phyloP scores from a whole-genome alignment of 2,888 invertebrate genomes.

The Phengaris alcon region DNA sequence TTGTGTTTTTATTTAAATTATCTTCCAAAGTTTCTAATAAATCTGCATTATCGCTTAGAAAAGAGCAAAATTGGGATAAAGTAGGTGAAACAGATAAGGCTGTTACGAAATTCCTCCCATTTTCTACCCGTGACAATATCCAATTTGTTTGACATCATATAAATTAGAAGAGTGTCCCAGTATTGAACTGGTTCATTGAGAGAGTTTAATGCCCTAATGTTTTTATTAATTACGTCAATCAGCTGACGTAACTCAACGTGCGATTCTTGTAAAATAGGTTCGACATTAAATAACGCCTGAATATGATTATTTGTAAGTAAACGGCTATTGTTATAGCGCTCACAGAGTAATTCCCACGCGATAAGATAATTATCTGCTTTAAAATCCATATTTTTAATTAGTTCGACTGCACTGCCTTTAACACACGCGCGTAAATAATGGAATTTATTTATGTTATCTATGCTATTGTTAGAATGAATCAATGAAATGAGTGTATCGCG shows the following conservation, averaged over 20 bases:
- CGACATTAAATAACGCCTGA: conserved; percentile 31
- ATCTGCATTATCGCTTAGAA: conserved; percentile 30
- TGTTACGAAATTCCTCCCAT: background rate
- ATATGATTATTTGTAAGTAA: conserved; percentile 27
- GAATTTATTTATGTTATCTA: too few species aligned
- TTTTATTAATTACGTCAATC: too few species aligned
- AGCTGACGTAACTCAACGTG: conserved; percentile 26
- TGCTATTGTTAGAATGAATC: too few species aligned
- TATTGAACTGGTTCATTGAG: too few species aligned
- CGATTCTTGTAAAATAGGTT: background rate
- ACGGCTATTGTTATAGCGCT: conserved; percentile 35
- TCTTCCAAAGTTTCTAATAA: conserved; percentile 34
- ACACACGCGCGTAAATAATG: too few species aligned
- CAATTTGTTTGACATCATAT: too few species aligned
- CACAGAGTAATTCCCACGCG: conserved; percentile 35
- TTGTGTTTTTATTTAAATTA: background rate
- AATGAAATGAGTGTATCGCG: too few species aligned
- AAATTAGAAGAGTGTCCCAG: too few species aligned
- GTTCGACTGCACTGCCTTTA: too few species aligned
- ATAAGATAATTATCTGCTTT: conserved; percentile 31
- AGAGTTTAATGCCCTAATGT: too few species aligned
- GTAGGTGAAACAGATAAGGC: conserved; percentile 26
- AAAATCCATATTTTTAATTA: too few species aligned
- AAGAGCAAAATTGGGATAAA: conserved; percentile 27
- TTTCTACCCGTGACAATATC: too few species aligned